phyloP scores from a whole-genome alignment of 2,888 invertebrate genomes.

The Omphaloscelis lunosa region DNA sequence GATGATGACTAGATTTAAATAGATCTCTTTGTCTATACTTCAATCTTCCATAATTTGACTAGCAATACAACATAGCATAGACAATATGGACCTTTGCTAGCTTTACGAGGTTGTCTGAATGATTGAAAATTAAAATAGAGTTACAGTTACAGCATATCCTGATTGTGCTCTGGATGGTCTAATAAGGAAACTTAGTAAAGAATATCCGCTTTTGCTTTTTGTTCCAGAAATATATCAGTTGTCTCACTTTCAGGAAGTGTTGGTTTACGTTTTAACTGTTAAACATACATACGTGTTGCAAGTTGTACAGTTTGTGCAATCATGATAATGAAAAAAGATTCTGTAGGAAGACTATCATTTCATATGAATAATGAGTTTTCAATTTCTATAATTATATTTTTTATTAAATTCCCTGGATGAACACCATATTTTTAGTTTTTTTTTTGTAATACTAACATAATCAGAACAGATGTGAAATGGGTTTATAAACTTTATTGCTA shows the following conservation, averaged over 20 bases:
- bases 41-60: conserved; percentile 12
- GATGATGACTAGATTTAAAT: neutral
- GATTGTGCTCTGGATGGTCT: conserved; percentile 31
- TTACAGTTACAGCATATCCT: conserved; percentile 40
- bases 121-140: conserved; percentile 41
- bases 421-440: neutral
- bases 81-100: conserved; percentile 49
- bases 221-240: conserved; percentile 4
- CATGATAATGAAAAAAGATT: neutral
- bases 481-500: neutral
- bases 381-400: neutral
- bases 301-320: neutral
- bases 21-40: neutral
- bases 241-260: neutral
- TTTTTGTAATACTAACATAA: neutral
- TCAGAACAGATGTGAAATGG: neutral
- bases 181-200: conserved; percentile 43
- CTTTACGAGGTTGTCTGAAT: conserved; percentile 19
- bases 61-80: conserved; percentile 23
- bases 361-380: too few species aligned
- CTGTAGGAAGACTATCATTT: neutral
- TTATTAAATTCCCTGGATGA: too few species aligned
- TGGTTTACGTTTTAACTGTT: neutral
- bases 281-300: neutral
- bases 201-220: conserved; percentile 11